Base-by-base conservation (phyloP, 2,113 vertebrate species). In the Sinosuthora webbiana region DNA sequence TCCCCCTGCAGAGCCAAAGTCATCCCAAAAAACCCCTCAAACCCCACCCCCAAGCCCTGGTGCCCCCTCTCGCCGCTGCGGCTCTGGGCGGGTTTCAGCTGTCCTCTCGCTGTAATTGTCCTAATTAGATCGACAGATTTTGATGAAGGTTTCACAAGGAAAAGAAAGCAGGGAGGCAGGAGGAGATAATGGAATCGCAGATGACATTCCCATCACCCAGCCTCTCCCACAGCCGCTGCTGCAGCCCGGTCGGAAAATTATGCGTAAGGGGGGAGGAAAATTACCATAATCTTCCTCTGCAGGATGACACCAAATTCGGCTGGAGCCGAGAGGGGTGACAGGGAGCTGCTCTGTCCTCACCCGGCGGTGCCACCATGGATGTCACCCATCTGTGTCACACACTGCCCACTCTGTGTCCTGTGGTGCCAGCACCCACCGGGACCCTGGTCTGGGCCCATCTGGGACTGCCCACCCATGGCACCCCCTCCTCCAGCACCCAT, bases 101-200 rank as follows among this genome's bases (percentile, higher is more conserved):
- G 95, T 92, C 97, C 97, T 91, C 74, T 4, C 53, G 44, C 95
- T 90, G 86, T 97, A 97, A 98, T 97, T 98, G 98, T 97, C 97
- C 97, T 98, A 98, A 98, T 98, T 98, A 98, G 97, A 97, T 95
- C 90, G 95, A 93, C 95, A 96, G 97, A 96, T 97, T 97, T 95
- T 97, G 98, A 98, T 97, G 97, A 97, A 96, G 97, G 97, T 80
- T 98, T 98, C 96, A 53, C 94, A 85, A 96, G 97, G 94, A 79
- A 95, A 90, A 84, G 39, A 44, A 67, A 96, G 96, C 93, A 69
- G 41, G 28, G 15, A 80, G 94, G 90, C 90, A 65, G 97, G 97
- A 97, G 97, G 97, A 97, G 97, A 97, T 97, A 98, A 98, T 98
- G 95, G 94, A 95, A 97, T 97, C 96, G 92, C 89, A 95, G 97